phyloP scores from a whole-genome alignment of 2,113 vertebrate genomes.

The Pycnonotus jocosus region DNA sequence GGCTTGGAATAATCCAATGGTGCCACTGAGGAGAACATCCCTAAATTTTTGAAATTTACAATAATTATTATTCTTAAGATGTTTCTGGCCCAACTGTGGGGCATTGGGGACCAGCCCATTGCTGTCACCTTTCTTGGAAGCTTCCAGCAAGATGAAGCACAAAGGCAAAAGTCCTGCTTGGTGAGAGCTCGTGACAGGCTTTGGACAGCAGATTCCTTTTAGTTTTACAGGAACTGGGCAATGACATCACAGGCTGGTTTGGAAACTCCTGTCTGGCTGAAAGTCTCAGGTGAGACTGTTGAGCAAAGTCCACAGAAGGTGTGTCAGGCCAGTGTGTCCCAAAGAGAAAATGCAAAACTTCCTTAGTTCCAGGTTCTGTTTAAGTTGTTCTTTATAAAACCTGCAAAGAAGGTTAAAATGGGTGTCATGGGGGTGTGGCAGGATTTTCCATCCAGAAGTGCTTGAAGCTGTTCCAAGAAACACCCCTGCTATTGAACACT shows the following conservation, averaged over 20 bases:
- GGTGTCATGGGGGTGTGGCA: not conserved
- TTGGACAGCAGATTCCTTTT: not conserved
- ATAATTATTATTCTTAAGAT: not conserved
- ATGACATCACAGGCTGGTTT: not conserved
- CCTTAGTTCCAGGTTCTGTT: not conserved
- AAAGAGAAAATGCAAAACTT: not conserved
- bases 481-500: not conserved
- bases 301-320: not conserved
- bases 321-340: not conserved
- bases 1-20: not conserved
- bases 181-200: not conserved
- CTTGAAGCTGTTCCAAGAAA: not conserved
- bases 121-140: not conserved
- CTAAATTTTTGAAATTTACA: not conserved
- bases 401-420: not conserved
- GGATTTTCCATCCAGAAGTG: not conserved
- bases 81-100: not conserved
- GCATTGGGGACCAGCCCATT: not conserved
- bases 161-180: not conserved
- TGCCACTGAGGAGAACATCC: not conserved
- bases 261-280: not conserved
- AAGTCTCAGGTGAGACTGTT: not conserved
- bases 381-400: not conserved
- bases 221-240: not conserved
- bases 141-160: not conserved